These are phyloP conservation scores for Hemitrygon akajei DNA, from an alignment of 2,797 vertebrate species.

Conservation along the genomic window DNA sequence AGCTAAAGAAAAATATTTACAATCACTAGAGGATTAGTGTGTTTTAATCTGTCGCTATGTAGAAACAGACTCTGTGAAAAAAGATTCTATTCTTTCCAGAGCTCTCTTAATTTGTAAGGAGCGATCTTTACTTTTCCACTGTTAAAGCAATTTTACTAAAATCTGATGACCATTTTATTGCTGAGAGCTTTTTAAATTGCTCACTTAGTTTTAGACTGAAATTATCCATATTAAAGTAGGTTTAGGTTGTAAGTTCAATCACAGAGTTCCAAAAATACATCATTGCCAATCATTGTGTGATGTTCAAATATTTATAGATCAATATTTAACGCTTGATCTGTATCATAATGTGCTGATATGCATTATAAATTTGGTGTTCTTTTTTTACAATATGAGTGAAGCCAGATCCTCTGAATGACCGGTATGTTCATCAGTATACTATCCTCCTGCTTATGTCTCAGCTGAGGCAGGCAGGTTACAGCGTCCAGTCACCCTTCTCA, in stretches of 20 bases:
- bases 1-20: neutral
- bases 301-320: neutral
- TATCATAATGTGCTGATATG: neutral
- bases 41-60: neutral
- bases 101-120: neutral
- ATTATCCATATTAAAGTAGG: neutral
- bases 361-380: constrained; percentile 8
- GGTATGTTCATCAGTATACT: constrained; percentile 63
- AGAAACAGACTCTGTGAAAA: neutral
- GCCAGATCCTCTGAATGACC: constrained; percentile 60
- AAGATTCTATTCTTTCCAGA: neutral
- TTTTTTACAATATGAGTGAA: constrained; percentile 28
- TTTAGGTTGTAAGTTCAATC: neutral
- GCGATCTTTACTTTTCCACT: neutral
- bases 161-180: neutral
- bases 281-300: neutral
- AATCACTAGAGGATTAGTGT: constrained; percentile 1
- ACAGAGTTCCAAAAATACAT: neutral
- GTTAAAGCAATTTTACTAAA: neutral
- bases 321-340: neutral
- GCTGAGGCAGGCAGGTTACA: constrained; percentile 59
- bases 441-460: constrained; percentile 58
- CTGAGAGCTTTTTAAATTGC: neutral
- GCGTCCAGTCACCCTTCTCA: constrained; percentile 59
- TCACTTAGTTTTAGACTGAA: neutral